Evolutionary conservation across 1,140 invertebrate species (phyloP), one percentile per base, ranked within the genome.

Genomic region (Trachymyrmex septentrionalis): DNA sequence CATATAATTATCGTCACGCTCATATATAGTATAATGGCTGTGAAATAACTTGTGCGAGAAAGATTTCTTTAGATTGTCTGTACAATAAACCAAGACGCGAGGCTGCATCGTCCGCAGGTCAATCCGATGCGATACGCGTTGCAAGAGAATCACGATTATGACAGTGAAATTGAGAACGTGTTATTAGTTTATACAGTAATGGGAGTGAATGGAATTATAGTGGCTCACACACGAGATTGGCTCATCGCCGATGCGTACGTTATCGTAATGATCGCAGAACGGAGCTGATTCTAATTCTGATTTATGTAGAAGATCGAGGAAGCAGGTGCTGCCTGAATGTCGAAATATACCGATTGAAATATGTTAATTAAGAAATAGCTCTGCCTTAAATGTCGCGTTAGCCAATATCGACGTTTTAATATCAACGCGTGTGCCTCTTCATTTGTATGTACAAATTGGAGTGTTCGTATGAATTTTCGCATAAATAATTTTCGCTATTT

Each of bases 111-210:
- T 30, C 19, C 16, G 1, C 63, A 14, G 48, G 14, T 67, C 75
- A 63, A 63, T 77, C 57, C 21, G 72, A 14, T 30, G 34, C 34
- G 34, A 44, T 44, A 2, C 38, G n/a, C 30, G 77, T 34, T 69
- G 63, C 48, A 5, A 48, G 78, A 48, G 48, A 59, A 82, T 82
- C 24, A 27, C 34, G 67, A 72, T 82, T 82, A 72, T 44, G 53
- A 48, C 24, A 44, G 67, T 34, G 67, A 82, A 82, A 82, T 82
- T 72, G 78, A 82, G 67, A 82, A 82, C 78, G 4, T 72, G 67
- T 72, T 82, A 59, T 82, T 82, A 82, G 53, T 72, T 72, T 82
- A 82, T 53, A 14, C 12, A 48, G 21, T 38, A n/a, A 21, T 10
- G 44, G 44, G 27, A 19, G 55, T 24, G 24, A 72, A 61, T 82